phyloP scores from a whole-genome alignment of 2,797 vertebrate species.

The Prionace glauca region DNA sequence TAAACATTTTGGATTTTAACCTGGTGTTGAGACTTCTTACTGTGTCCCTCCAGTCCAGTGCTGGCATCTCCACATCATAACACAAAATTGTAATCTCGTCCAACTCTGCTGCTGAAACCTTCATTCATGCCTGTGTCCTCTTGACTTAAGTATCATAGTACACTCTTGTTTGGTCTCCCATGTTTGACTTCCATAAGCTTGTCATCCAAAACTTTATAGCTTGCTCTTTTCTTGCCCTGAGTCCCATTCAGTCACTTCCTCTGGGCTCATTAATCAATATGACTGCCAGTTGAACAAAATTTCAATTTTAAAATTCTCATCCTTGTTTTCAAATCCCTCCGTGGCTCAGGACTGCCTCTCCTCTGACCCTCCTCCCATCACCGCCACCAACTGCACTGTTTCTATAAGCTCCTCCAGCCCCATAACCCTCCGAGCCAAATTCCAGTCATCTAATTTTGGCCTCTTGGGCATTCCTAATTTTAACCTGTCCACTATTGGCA shows the following conservation, averaged over 20 bases:
- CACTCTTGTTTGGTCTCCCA: no score
- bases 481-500: neutral
- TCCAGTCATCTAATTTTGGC: neutral
- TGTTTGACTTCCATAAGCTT: no score
- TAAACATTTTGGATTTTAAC: no score
- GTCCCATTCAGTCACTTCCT: neutral
- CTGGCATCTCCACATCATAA: no score
- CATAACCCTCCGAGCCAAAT: neutral
- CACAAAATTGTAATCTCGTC: neutral
- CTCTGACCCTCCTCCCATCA: no score
- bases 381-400: no score
- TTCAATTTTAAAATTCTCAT: neutral
- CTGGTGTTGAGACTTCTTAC: no score
- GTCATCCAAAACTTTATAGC: neutral
- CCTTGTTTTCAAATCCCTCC: neutral
- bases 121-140: neutral
- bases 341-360: neutral
- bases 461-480: neutral
- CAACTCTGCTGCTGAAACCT: neutral
- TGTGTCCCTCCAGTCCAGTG: no score
- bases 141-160: neutral
- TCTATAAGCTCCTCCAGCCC: neutral
- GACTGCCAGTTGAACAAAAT: neutral
- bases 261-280: neutral
- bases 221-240: neutral